These are phyloP conservation scores for Rhynchopsitta pachyrhyncha DNA, from an alignment of 2,113 vertebrate species.

Conservation along the genomic window DNA sequence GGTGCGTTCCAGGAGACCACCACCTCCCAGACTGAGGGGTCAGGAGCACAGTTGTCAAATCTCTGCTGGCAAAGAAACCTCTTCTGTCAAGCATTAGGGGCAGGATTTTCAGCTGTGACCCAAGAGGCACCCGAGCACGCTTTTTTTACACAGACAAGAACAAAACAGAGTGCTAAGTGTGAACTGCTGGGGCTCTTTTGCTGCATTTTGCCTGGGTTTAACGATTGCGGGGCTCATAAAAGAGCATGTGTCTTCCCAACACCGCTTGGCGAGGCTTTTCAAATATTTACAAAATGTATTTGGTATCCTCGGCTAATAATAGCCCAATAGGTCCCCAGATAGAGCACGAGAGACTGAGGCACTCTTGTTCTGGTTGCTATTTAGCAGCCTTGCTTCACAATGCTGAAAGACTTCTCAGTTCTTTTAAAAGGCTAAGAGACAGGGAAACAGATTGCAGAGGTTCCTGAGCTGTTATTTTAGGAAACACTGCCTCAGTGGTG, in stretches of 20 bases:
- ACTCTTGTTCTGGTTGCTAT: slow-evolving; percentile 70
- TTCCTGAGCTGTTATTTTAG: slow-evolving; percentile 74
- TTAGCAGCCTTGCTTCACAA: slow-evolving; percentile 60
- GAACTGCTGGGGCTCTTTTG: background rate
- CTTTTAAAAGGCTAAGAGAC: slow-evolving; percentile 60
- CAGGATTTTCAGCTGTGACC: background rate
- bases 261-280: slow-evolving; percentile 62
- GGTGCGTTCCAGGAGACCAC: background rate
- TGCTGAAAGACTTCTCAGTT: slow-evolving; percentile 76
- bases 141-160: background rate
- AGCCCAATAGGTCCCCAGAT: slow-evolving; percentile 66
- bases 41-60: accelerated
- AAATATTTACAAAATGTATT: slow-evolving; percentile 78
- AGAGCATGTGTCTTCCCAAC: slow-evolving; percentile 63
- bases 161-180: background rate
- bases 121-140: accelerated
- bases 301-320: slow-evolving; percentile 76
- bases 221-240: background rate
- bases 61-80: background rate
- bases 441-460: slow-evolving; percentile 64
- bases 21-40: accelerated
- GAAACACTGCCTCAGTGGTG: slow-evolving; percentile 64
- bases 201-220: slow-evolving; percentile 27
- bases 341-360: slow-evolving; percentile 48
- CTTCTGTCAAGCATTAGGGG: background rate